Base-by-base conservation (phyloP, 2,888 invertebrate species). In the Drosophila differens region DNA sequence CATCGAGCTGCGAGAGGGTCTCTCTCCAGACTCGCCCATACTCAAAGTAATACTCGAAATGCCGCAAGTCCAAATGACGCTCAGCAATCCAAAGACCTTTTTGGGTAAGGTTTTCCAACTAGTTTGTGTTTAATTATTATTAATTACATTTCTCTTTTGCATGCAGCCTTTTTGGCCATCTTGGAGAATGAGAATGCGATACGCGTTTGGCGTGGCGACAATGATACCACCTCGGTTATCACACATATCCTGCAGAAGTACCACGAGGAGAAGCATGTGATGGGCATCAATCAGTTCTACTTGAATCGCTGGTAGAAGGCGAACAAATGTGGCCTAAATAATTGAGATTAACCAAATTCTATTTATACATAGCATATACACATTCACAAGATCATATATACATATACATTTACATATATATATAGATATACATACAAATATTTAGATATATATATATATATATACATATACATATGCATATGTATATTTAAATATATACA, bases 181-280 rank as follows among this genome's bases (percentile, higher is more conserved):
- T 91, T 96, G 84, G 96, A 96, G 91, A 95, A 95, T 82, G 95
- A 96, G 51, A 94, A 94, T 64, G 94, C 95, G 47, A 94, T 95
- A 76, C 95, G 94, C 80, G 94, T 95, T 76, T 96, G 96, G 95
- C 94, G 95, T 65, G 95, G 95, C 82, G 96, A 96, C 91, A 94
- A 95, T n/a, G 96, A 96, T 84, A 95, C 95, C 37, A 95, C 95
- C 55, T 95, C 95, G 28, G 94, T 96, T 68, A 94, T 96, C 60
- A 95, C 95, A 90, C 95, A 95, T 92, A 95, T 96, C 82, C 95
- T 95, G 79, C 94, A 95, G 81, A 95, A 95, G 74, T 95, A 95
- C 92, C 95, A 95, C 83, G 94, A 95, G 66, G 95, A 95, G 86
- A 95, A 95, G 91, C 95, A 95, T 91, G 94, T 95, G 55, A 92